A percentile compares a stretch with the other conserved stretches of the same genome.
Evolutionary conservation across 2,888 invertebrate genomes (phyloP).

Genomic region (Formica aserva): DNA sequence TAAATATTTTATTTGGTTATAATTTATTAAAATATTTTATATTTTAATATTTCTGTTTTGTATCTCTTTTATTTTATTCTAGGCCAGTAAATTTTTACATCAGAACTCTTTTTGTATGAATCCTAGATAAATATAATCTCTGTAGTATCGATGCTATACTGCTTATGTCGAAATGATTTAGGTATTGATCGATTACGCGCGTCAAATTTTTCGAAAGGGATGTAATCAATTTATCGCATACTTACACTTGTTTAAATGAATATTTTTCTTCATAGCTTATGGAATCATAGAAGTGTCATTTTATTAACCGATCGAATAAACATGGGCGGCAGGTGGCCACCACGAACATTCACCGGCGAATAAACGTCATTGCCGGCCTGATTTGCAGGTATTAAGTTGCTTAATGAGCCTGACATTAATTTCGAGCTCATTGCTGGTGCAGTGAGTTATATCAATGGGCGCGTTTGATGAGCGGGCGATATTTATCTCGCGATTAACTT

Average conservation of each 20-base stretch:
- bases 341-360: slow-evolving; percentile 30
- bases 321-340: slow-evolving; percentile 42
- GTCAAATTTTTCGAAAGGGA: not conserved
- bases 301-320: slow-evolving; percentile 48
- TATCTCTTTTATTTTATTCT: not conserved
- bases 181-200: not conserved
- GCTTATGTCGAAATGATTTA: not conserved
- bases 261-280: slow-evolving; percentile 16
- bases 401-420: slow-evolving; percentile 52
- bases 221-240: not conserved
- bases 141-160: not conserved
- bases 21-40: not conserved
- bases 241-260: slow-evolving; percentile 8
- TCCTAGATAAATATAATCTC: no score
- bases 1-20: not conserved
- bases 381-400: slow-evolving; percentile 51
- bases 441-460: slow-evolving; percentile 26
- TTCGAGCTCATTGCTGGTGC: slow-evolving; percentile 32
- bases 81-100: not conserved
- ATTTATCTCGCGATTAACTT: slow-evolving; percentile 50
- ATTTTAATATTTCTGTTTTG: not conserved
- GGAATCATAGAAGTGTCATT: slow-evolving; percentile 32
- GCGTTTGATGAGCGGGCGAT: slow-evolving; percentile 40
- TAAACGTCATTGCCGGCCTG: slow-evolving; percentile 45
- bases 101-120: not conserved